A percentile compares a stretch with the other conserved stretches of the same genome.
Evolutionary conservation across 2,113 vertebrate species (phyloP).

Genomic region (Psephotus haematonotus): DNA sequence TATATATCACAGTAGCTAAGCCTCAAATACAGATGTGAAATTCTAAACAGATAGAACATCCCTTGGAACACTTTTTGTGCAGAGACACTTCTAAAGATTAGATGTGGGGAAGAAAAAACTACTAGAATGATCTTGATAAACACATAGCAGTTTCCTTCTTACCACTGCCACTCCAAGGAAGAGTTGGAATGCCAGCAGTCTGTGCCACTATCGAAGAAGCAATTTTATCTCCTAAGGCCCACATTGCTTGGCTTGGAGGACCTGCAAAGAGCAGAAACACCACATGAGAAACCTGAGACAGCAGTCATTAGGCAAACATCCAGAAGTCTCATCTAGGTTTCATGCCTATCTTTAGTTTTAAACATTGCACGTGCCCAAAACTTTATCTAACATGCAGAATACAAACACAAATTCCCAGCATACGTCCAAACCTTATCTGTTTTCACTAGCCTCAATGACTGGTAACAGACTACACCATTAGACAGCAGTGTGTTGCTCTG

Average conservation of each 20-base stretch:
- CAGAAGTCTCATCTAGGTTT: not conserved
- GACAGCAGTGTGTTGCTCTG: not conserved
- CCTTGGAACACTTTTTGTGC: not conserved
- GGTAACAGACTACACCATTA: not conserved
- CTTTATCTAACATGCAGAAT: not conserved
- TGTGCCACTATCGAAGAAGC: constrained; percentile 98
- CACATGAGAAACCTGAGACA: not conserved
- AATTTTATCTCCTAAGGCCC: constrained; percentile 98
- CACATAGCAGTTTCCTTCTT: constrained; percentile 12
- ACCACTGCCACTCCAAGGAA: constrained; percentile 97
- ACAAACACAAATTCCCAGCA: not conserved
- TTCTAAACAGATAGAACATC: not conserved
- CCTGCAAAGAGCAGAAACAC: constrained; percentile 73
- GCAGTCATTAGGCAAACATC: not conserved
- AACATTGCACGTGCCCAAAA: not conserved
- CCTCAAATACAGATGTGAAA: not conserved
- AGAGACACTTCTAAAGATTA: not conserved
- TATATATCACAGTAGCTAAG: not conserved
- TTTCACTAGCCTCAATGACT: not conserved
- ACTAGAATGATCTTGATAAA: not conserved
- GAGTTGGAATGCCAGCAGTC: constrained; percentile 95
- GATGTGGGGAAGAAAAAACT: not conserved
- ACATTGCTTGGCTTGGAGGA: constrained; percentile 98
- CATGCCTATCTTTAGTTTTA: not conserved
- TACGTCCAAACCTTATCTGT: not conserved